A percentile compares a stretch with the other conserved stretches of the same genome.
These are phyloP conservation scores for Gymnobelideus leadbeateri DNA, from an alignment of 2,113 vertebrate species.

Conservation along the genomic window DNA sequence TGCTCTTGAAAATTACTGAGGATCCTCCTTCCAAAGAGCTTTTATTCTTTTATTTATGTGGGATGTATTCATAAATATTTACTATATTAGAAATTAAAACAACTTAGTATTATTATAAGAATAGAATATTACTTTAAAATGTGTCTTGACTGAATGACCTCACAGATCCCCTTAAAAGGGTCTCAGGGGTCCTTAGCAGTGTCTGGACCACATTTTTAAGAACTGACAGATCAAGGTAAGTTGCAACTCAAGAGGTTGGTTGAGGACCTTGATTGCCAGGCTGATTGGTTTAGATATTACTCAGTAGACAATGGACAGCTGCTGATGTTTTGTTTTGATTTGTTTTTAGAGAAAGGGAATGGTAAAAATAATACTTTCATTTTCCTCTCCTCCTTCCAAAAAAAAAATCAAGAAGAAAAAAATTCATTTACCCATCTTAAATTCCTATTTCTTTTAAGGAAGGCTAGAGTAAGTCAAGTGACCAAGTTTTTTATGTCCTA, in stretches of 20 bases:
- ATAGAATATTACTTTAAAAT: not conserved
- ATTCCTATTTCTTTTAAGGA: not conserved
- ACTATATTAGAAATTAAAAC: not conserved
- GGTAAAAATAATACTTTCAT: not conserved
- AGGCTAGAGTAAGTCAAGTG: slow-evolving; percentile 31
- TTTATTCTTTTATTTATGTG: not conserved
- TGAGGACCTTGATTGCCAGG: not conserved
- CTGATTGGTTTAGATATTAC: not conserved
- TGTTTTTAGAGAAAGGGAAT: not conserved
- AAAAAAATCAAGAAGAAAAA: not conserved
- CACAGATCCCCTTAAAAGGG: not conserved
- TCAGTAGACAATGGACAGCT: not conserved
- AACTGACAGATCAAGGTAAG: not conserved
- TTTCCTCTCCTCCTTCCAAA: not conserved
- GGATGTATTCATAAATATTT: not conserved
- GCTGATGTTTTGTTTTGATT: not conserved
- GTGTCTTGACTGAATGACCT: not conserved
- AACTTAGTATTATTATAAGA: not conserved
- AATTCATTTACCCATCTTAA: not conserved
- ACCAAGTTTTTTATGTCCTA: not conserved
- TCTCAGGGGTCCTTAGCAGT: not conserved
- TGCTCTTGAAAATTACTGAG: not conserved
- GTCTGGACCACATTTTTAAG: not conserved
- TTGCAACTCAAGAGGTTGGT: not conserved
- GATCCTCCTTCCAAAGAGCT: not conserved